These are phyloP conservation scores for Phyllotreta striolata DNA, from an alignment of 2,888 invertebrate species.

Conservation along the genomic window DNA sequence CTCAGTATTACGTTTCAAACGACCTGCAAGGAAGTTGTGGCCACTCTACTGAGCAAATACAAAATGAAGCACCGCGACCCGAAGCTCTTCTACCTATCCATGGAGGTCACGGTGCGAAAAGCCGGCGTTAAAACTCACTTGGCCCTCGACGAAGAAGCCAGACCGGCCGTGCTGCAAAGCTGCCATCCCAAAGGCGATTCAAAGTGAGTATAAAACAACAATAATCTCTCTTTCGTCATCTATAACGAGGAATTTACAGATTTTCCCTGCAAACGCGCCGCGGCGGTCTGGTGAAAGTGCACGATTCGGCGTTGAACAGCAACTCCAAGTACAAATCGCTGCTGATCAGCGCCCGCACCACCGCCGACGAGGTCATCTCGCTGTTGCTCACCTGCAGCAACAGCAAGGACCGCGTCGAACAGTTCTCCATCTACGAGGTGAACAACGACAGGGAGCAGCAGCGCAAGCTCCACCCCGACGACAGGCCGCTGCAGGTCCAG, in stretches of 20 bases:
- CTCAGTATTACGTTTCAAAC: constrained; percentile 89
- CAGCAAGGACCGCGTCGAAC: constrained; percentile 82
- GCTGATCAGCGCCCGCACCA: constrained; percentile 87
- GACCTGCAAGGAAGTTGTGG: constrained; percentile 86
- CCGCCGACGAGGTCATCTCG: constrained; percentile 86
- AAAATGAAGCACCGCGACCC: constrained; percentile 93
- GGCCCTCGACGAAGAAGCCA: constrained; percentile 85
- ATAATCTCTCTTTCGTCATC: constrained; percentile 42
- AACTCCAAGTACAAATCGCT: constrained; percentile 93
- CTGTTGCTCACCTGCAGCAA: constrained; percentile 86
- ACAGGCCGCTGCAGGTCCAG: constrained; percentile 83
- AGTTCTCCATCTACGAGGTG: constrained; percentile 89
- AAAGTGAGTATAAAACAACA: constrained; percentile 66
- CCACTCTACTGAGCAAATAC: constrained; percentile 81
- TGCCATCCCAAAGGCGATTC: constrained; percentile 95
- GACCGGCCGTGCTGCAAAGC: constrained; percentile 90
- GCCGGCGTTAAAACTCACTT: constrained; percentile 84
- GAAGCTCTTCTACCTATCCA: constrained; percentile 90
- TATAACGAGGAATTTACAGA: too few relatives aligned
- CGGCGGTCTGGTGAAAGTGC: constrained; percentile 91
- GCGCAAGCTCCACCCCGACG: constrained; percentile 86
- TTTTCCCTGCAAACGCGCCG: constrained; percentile 88
- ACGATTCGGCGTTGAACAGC: constrained; percentile 89
- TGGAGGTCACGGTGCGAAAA: constrained; percentile 90
- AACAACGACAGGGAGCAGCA: constrained; percentile 81